Base-by-base conservation (phyloP, 2,888 invertebrate genomes). In the Dromius quadrimaculatus region DNA sequence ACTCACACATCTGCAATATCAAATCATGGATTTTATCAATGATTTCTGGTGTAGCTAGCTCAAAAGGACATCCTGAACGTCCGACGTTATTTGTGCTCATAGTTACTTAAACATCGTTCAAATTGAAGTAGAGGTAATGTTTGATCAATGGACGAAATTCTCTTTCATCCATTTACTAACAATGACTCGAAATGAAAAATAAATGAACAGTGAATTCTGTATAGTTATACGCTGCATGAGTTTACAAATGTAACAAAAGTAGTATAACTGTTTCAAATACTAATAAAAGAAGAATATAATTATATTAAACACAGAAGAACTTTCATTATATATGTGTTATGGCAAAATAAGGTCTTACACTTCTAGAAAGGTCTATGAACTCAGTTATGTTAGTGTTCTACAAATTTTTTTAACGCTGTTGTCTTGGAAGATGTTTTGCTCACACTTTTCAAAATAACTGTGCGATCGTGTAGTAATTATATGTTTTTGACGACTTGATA, bases 361-460 rank as follows among this genome's bases (percentile, higher is more conserved):
- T 68, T 68, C 59, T 62, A 59, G 68, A 65, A 65, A 68, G 68
- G 68, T 68, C 68, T 68, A 59, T 68, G 68, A 68, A 68, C 68
- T 68, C 54, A 22, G 68, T 59, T 68, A 68, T 59, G 68, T 17
- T 28, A 19, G 68, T 68, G 68, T 68, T 59, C 68, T 43, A 68
- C 68, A 68, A 41, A 68, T 66, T 54, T 41, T 54, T 64, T 47
- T 64, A 47, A 47, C 63, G 17, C 45, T 34, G 64, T 47, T 47
- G 64, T 57, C 36, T 54, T 36, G n/a, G n/a, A n/a, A 64, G 45
- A 64, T 15, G 50, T 32, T 28, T 36, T 47, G 65, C 47, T 65
- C 50, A 34, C 36, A 65, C 50, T 50, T 36, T 65, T 65, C 22
- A 47, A 65, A 47, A 45, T 34, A 32, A 22, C 45, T 34, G 13